phyloP scores from a whole-genome alignment of 1,140 invertebrate genomes.

The Drosophila nigrodunni region DNA sequence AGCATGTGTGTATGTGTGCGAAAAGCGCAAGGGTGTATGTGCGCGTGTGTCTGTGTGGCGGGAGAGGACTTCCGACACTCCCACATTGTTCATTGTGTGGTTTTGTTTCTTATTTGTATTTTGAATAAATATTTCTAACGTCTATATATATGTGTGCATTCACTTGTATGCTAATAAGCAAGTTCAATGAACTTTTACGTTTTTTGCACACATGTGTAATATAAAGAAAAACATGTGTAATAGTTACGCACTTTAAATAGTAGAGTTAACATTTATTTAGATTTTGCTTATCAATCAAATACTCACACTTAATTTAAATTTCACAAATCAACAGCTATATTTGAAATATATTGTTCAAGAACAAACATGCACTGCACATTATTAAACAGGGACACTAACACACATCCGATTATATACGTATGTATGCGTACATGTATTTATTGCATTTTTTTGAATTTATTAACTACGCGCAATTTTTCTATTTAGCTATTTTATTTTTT shows the following conservation, averaged over 20 bases:
- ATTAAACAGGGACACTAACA: background rate
- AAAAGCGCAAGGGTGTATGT: background rate
- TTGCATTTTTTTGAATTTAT: background rate
- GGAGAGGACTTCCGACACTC: background rate
- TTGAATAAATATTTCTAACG: background rate
- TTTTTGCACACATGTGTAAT: slow-evolving; percentile 5
- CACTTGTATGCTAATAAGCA: slow-evolving; percentile 7
- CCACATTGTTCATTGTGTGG: background rate
- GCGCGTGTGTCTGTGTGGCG: background rate
- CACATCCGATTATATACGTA: background rate
- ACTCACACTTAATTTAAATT: background rate
- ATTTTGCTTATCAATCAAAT: background rate
- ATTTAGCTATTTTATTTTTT: background rate
- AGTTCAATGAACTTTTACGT: slow-evolving; percentile 21
- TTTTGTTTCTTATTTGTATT: background rate
- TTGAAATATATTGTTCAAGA: background rate
- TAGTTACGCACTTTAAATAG: background rate
- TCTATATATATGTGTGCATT: background rate
- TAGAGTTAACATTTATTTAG: background rate
- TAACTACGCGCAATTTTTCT: background rate
- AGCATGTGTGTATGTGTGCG: background rate
- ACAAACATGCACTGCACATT: slow-evolving; percentile 3
- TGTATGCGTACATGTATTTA: slow-evolving; percentile 1
- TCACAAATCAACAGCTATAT: slow-evolving; percentile 1
- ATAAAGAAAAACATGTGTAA: background rate